phyloP scores from a whole-genome alignment of 2,888 invertebrate genomes.

The Acrobasis consociella region DNA sequence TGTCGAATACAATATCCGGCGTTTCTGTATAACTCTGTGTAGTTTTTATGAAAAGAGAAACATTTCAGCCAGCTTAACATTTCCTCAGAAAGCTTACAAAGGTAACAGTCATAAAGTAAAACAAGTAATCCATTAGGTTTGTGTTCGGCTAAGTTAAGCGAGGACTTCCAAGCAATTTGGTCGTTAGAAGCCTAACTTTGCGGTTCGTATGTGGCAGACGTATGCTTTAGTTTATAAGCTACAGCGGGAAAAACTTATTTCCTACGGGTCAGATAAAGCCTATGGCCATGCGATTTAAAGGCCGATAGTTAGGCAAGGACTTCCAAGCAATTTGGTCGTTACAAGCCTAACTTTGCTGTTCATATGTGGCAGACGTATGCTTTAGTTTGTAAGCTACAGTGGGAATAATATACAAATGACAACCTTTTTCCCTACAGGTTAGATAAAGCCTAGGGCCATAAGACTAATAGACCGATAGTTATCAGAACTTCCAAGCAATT shows the following conservation, averaged over 20 bases:
- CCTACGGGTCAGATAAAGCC: no score
- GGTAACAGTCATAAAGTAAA: constrained; percentile 24
- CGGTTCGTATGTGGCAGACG: constrained; percentile 19
- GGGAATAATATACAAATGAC: no score
- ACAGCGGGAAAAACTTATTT: not conserved
- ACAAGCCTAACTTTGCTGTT: not conserved
- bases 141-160: constrained; percentile 20
- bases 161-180: constrained; percentile 25
- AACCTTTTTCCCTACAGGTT: no score
- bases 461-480: no score
- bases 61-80: not conserved
- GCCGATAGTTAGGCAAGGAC: not conserved
- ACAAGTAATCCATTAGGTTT: constrained; percentile 26
- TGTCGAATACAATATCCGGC: no score
- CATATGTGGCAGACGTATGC: no score
- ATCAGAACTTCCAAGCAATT: no score
- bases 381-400: no score
- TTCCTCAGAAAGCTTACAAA: constrained; percentile 1
- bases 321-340: no score
- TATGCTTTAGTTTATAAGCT: not conserved
- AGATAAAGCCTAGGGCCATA: no score
- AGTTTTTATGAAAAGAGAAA: not conserved
- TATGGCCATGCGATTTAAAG: no score
- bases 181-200: constrained; percentile 23
- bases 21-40: no score